Base-by-base conservation (phyloP, 1,140 invertebrate genomes). In the Caerostris darwini region DNA sequence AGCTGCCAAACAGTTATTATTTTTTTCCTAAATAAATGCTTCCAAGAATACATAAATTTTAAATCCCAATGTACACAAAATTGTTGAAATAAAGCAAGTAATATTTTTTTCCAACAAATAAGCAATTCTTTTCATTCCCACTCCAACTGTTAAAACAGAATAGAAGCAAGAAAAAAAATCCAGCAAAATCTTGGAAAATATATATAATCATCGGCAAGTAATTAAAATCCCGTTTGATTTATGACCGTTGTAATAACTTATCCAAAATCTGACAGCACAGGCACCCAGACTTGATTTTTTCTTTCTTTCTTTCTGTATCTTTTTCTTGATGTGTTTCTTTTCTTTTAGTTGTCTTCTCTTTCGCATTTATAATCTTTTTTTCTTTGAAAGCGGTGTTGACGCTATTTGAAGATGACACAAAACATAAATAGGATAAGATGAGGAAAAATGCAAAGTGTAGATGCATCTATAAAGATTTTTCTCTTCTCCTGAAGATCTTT, bases 211-310 rank as follows among this genome's bases (percentile, higher is more conserved):
- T 85, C 54, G 82, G 54, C 82, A 57, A 58, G 82, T 58, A 85
- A 85, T 85, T 85, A 85, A 85, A 58, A 58, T 85, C 10, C n/a
- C 56, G 5, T 57, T 85, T 85, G 82, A 85, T 85, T 85, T 85
- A 85, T 85, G 82, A 57, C 17, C 17, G 8, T 57, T 57, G 14
- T 19, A 85, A 85, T 85, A 85, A 58, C n/a, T 85, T 85, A 85
- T 85, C 57, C 17, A n/a, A 7, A 58, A 19, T 58, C 58, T 34
- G 2, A 34, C 34, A 34, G 2, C 34, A 34, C 34, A 34, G 34
- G 34, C 34, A 34, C 34, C 34, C 34, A 34, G 0, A 34, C 34
- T 34, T 34, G 34, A 34, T 0, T 34, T 34, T 34, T 34, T 34
- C 34, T 34, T 34, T 34, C 34, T 34, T 34, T 34, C 34, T 34